Base-by-base conservation (phyloP, 2,797 vertebrate genomes). In the Eutrigla gurnardus region DNA sequence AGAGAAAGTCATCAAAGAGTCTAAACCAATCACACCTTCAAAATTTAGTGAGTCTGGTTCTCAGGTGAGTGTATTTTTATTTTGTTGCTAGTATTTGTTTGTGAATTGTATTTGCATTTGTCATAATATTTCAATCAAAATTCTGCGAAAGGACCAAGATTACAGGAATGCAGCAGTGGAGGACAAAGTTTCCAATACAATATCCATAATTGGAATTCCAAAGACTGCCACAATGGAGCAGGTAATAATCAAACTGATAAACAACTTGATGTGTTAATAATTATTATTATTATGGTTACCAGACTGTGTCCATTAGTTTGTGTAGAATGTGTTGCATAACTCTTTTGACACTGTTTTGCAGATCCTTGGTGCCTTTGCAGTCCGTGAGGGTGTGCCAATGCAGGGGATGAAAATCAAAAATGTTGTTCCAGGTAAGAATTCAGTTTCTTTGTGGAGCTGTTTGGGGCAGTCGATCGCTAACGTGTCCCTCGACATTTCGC, bases 221-320 rank as follows among this genome's bases (percentile, higher is more conserved):
- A 97, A 98, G 95, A 96, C 95, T 87, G 96, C 97, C 82, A 97
- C 97, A 81, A 96, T 97, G 94, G 97, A 98, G 90, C 97, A 98
- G 95, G 98, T 98, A 92, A 93, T 91, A 50, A 77, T 47, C 3
- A 14, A 62, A 60, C n/a, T 75, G 14, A 77, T 71, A 18, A 55
- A n/a, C 14, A 40, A 1, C 17, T 62, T 39, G 14, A 32, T 55
- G 13, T 42, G 7, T 25, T 42, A 8, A 13, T 70, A n/a, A n/a
- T n/a, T n/a, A n/a, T n/a, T n/a, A n/a, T n/a, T 3, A 10, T 0
- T 4, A 7, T 47, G 54, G 7, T 74, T 60, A n/a, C n/a, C 3
- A 53, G 42, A 49, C 5, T 59, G 9, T 62, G 25, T 54, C 46
- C 0, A 32, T 13, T 55, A 7, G 7, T 68, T 49, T 25, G 7